Base-by-base conservation (phyloP, 2,888 invertebrate genomes). In the Hypomecis atomaria region DNA sequence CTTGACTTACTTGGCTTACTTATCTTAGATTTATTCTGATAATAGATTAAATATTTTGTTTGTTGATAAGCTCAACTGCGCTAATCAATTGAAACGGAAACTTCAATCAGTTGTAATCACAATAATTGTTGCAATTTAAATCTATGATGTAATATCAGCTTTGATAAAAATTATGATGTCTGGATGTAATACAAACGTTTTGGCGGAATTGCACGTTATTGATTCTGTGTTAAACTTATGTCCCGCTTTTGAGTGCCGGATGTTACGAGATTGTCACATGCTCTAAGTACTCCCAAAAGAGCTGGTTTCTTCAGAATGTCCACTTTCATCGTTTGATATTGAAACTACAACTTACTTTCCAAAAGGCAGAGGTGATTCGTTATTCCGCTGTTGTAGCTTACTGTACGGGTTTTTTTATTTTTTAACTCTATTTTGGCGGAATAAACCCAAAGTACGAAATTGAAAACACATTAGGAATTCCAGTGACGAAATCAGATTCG, bases 401-500 rank as follows among this genome's bases (percentile, higher is more conserved):
- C 10, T 40, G 6, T 10, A 3, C 8, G 23, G 40, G 40, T 33
- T 52, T 52, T 40, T 40, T n/a, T 52, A 6, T 52, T 40, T 40
- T 33, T 40, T 52, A 33, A 52, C 23, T 40, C 6, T 5, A 42
- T 13, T 57, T 57, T 33, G 1, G 68, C 81, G 82, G 84, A 83
- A 78, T 78, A 75, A 79, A 76, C 77, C 76, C 74, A 72, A 72
- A 59, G 59, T 73, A 73, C 72, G 85, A 88, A 90, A 90, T 82
- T 76, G 89, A 90, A 90, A 90, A 88, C 85, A 74, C 72, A 84
- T 83, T 74, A 71, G 72, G 69, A 72, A 79, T 76, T 78, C 73
- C 65, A 71, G 74, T 71, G 70, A 73, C 72, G 69, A 70, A 67
- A 57, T 62, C 62, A 64, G 63, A 66, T 69, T 75, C 75, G 71